Base-by-base conservation (phyloP, 1,140 invertebrate species). In the Bombus consobrinus region DNA sequence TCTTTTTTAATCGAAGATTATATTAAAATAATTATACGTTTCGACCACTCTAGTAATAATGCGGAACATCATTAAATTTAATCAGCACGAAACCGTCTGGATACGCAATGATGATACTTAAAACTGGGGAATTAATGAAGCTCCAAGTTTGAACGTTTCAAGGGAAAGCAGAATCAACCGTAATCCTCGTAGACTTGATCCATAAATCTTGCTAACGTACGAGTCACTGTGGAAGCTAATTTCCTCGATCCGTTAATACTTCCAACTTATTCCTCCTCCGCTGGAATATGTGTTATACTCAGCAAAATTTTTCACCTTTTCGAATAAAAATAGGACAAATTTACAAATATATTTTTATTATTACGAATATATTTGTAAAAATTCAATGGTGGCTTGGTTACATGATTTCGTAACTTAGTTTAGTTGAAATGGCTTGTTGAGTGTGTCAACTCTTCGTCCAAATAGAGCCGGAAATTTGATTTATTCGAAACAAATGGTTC, bases 81-180 rank as follows among this genome's bases (percentile, higher is more conserved):
- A 73, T 73, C 71, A 73, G 71, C 39, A n/a, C 39, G 39, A 15
- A 72, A 41, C 71, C 28, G 71, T 47, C 71, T 73, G 41, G 71
- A 43, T 41, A 32, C 41, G 41, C 13, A 73, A 43, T 39, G 71
- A 73, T 43, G 71, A 73, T 73, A 73, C 71, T 73, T 73, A 43
- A 73, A 73, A 73, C 71, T 32, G 71, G 43, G 12, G 39, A 73
- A 73, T 73, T 73, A 73, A 73, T 47, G 71, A 73, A 73, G 41
- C 71, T 10, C 28, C 41, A 47, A 47, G 71, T 73, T 32, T 73
- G 71, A 73, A 47, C 41, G 37, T 73, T 73, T 47, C n/a, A 22
- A 47, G 71, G 39, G 71, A 73, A 43, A n/a, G 28, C 13, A 15
- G 41, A 41, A 47, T 73, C 71, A 43, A 13, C 37, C 32, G 69